Percentiles rank a stretch among this genome's conserved stretches.
Conservation (phyloP, 2,888 invertebrate genomes). For the Caenorhabditis sulstoni region DNA sequence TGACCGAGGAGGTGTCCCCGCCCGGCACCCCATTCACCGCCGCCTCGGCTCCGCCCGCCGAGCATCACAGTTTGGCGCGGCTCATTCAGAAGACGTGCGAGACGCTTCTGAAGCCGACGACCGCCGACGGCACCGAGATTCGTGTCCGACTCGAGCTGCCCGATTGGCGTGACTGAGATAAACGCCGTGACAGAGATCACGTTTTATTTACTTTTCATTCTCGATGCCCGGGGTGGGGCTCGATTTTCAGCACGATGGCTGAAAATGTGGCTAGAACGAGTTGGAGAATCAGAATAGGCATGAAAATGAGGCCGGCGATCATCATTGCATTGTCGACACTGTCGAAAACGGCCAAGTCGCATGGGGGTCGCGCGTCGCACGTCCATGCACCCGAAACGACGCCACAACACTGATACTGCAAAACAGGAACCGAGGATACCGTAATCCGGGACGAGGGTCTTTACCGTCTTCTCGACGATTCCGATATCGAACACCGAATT, state of each 20-base stretch:
- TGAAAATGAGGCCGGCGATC: constrained; percentile 33
- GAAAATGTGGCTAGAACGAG: constrained; percentile 6
- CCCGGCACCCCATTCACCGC: constrained; percentile 10
- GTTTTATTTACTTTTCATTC: no score
- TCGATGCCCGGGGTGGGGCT: neutral
- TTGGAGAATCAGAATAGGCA: constrained; percentile 19
- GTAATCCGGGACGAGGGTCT: no score
- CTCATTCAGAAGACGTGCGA: constrained; percentile 38
- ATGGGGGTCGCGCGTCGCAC: constrained; percentile 5
- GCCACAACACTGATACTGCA: constrained; percentile 45
- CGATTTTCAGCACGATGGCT: neutral
- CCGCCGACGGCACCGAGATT: constrained; percentile 35
- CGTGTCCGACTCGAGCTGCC: constrained; percentile 39
- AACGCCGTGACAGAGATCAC: no score
- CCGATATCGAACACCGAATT: constrained; percentile 16
- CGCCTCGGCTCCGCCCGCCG: constrained; percentile 9
- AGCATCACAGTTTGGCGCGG: constrained; percentile 40
- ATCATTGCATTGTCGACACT: constrained; percentile 38
- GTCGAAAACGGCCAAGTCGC: constrained; percentile 22
- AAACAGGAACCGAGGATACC: neutral
- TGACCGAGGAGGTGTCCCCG: constrained; percentile 31
- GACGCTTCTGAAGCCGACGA: constrained; percentile 26
- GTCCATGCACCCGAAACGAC: constrained; percentile 2
- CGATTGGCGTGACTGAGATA: constrained; percentile 28
- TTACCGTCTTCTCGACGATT: constrained; percentile 27